Percentiles rank a stretch among this genome's conserved stretches.
Evolutionary conservation across 2,888 invertebrate species (phyloP).

Genomic region (Drosophila atroscutellata): DNA sequence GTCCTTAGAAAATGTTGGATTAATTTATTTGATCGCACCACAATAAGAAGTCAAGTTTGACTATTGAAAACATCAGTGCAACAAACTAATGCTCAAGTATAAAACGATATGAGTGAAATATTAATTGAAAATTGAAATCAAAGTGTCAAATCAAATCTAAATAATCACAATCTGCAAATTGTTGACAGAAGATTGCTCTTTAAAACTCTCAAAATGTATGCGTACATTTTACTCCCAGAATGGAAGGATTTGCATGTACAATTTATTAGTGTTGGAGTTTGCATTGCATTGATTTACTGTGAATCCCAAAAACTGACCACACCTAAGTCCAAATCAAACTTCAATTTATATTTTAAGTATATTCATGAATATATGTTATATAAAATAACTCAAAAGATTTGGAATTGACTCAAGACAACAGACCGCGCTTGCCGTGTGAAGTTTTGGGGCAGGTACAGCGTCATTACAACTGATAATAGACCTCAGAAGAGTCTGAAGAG

Average conservation of each 20-base stretch:
- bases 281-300: constrained; percentile 77
- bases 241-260: constrained; percentile 69
- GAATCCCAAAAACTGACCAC: constrained; percentile 36
- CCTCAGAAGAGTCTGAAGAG: neutral
- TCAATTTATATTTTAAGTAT: constrained; percentile 3
- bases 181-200: neutral
- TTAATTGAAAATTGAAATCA: neutral
- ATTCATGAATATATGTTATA: neutral
- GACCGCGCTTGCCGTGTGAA: neutral
- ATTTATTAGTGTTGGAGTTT: constrained; percentile 33
- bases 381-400: constrained; percentile 16
- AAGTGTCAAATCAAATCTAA: neutral
- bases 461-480: constrained; percentile 5
- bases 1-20: neutral
- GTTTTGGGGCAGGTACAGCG: constrained; percentile 11
- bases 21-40: neutral
- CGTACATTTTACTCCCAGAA: constrained; percentile 79
- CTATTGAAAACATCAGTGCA: neutral
- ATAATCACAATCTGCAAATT: neutral
- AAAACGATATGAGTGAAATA: neutral
- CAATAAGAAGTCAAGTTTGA: neutral
- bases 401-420: constrained; percentile 2
- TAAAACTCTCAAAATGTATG: constrained; percentile 2
- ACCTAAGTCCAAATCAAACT: neutral
- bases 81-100: neutral